Evolutionary conservation across 2,797 vertebrate genomes (phyloP), one percentile per base, ranked within the genome.

Genomic region (Trachurus trachurus): DNA sequence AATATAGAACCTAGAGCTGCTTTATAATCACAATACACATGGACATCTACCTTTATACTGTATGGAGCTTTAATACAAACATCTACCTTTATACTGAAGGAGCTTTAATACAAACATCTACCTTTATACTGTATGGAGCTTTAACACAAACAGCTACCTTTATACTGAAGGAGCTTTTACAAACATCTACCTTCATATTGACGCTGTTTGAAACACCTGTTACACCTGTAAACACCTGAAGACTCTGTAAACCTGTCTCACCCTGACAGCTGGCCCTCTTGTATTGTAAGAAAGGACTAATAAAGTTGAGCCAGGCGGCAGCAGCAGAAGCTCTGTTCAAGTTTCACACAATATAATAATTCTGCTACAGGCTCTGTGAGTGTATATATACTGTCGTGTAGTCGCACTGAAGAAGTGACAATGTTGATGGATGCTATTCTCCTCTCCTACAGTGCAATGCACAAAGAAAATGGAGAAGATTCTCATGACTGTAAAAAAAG

Each of bases 261-360:
- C 17, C n/a, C 17, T 19, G 39, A 68, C 52, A 76, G 68, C 52
- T 58, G 40, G 52, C 57, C 19, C 29, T 77, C 21, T 21, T 21
- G 39, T 47, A 26, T 54, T 50, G 10, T 11, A 11, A 31, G 22
- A 22, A 5, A 21, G 49, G 5, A 10, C 31, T n/a, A 61, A 56
- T 62, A 34, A 50, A 73, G 19, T 29, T 12, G 26, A 57, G 39
- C 50, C 42, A 8, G 42, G 7, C 26, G 13, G 5, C n/a, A 0
- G 13, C n/a, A 0, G 13, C 45, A 26, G 5, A 39, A 26, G 47
- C 40, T 42, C 68, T 15, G 53, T 22, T 16, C 21, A 13, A 29
- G 15, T 39, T 52, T 45, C 3, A 6, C 17, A 9, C 5, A 16
- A 13, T 26, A 60, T 29, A 37, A 44, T 22, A 13, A 29, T 19